Evolutionary conservation across 2,888 invertebrate species (phyloP), one percentile per base, ranked within the genome.

Genomic region (Drosophila pseudotakahashii): DNA sequence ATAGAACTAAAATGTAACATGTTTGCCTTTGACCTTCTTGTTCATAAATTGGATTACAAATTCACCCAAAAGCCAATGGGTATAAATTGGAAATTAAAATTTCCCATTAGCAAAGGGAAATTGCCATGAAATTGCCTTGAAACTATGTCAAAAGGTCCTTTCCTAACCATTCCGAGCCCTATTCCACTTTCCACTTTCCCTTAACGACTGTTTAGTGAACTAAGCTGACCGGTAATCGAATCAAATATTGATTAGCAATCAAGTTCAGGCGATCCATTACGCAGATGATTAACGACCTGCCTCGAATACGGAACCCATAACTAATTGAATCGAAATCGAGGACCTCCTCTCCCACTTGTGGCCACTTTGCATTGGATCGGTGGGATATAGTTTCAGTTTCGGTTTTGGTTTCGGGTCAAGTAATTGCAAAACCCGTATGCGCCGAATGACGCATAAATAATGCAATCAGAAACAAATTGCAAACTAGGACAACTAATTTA

Each of bases 401-500:
- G 10, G 42, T 59, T 30, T 19, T 2, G 19, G 19, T 19, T 19
- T 23, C 34, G 73, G 70, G 63, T 63, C 64, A 73, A 73, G 73
- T 63, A 48, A 71, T 71, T 71, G 47, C 37, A 5, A 14, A 2
- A n/a, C 42, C 14, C 26, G 30, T 32, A 6, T 14, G 47, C 57
- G 32, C 30, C n/a, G 62, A 80, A 60, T 63, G 68, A 57, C 57
- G 66, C 73, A 77, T 67, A 69, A 80, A 68, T 69, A 66, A 76
- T 63, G 77, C 75, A 73, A 84, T 78, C 76, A 72, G 41, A 48
- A 74, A 70, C 76, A 85, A 75, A 78, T 72, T 78, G 59, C 55
- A 69, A 81, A 81, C 81, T 87, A 71, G 88, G 88, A 79, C 85
- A 84, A 81, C 70, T 77, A 75, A 87, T 81, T 87, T 77, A 64